Evolutionary conservation across 1,140 invertebrate genomes (phyloP).

Genomic region (Euura saliciscinereae): DNA sequence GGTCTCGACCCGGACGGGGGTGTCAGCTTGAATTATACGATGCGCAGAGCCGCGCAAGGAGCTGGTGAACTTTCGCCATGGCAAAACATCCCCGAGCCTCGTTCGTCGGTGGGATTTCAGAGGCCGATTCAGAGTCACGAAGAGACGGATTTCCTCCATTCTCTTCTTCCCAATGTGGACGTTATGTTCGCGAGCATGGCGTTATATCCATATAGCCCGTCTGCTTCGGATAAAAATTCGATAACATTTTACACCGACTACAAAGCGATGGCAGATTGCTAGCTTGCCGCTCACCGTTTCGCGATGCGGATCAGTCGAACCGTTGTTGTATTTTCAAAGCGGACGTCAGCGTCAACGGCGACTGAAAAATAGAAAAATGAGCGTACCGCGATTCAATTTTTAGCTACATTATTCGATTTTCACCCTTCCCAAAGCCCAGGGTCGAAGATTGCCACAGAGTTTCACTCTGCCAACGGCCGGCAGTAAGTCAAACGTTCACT

Average conservation of each 20-base stretch:
- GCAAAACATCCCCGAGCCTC: background rate
- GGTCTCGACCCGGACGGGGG: slow-evolving; percentile 34
- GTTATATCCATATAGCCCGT: background rate
- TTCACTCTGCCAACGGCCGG: background rate
- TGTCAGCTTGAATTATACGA: slow-evolving; percentile 43
- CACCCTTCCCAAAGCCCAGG: background rate
- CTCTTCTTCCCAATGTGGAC: too few species aligned
- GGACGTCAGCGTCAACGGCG: background rate
- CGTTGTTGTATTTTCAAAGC: background rate
- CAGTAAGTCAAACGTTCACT: background rate
- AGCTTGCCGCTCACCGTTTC: background rate
- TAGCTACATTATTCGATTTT: too few species aligned
- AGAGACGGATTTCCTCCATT: too few species aligned
- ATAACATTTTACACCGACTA: background rate
- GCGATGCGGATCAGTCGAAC: background rate
- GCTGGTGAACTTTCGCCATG: background rate
- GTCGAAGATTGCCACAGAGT: background rate
- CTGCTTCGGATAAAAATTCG: background rate
- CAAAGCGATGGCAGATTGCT: background rate
- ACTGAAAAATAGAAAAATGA: background rate
- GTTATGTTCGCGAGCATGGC: too few species aligned
- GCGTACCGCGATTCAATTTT: too few species aligned
- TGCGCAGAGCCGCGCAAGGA: slow-evolving; percentile 24
- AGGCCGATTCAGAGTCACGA: background rate
- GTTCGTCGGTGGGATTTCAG: background rate